Evolutionary conservation across 2,797 vertebrate genomes (phyloP), one percentile per base, ranked within the genome.

Genomic region (Acanthurus tractus): DNA sequence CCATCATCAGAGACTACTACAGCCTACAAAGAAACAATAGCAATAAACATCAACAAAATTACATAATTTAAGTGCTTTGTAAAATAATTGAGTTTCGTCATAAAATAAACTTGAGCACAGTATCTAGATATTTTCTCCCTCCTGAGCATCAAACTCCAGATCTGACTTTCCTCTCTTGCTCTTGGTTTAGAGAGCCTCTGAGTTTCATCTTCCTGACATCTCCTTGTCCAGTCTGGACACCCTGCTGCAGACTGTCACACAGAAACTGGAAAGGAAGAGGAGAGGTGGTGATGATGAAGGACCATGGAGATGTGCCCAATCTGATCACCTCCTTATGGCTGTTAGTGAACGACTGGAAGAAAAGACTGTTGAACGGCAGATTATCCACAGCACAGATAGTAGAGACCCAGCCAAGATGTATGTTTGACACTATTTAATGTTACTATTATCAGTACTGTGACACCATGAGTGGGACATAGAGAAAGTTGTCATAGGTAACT

Each of bases 191-290:
- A 78, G 58, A 2, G 86, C 75, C 8, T 53, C 81, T 29, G 86
- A 86, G 66, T 71, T 81, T 70, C 29, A 12, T 52, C 89, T 90
- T 20, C 81, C 89, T 46, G 88, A 89, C 48, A 76, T 92, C 68
- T 86, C 87, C 34, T 15, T 86, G 76, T 87, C 85, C 64, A 88
- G 76, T 46, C 77, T 91, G 70, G 76, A 82, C 0, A 18, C 66
- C 23, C 84, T 91, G 79, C 86, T 92, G 57, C 75, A 89, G 64
- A 79, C 78, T 0, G 81, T 91, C 46, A 76, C 84, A 12, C 53
- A 71, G 58, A 87, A 70, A 56, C 67, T 86, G 68, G n/a, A 22
- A 74, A 82, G 53, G 67, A 83, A 64, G 63, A 84, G 66, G 55
- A 86, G 58, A 23, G 29, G 58, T 2, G 23, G 9, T 25, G 25